Conservation (phyloP, 2,888 invertebrate species). For the Calephelis perditalis region DNA sequence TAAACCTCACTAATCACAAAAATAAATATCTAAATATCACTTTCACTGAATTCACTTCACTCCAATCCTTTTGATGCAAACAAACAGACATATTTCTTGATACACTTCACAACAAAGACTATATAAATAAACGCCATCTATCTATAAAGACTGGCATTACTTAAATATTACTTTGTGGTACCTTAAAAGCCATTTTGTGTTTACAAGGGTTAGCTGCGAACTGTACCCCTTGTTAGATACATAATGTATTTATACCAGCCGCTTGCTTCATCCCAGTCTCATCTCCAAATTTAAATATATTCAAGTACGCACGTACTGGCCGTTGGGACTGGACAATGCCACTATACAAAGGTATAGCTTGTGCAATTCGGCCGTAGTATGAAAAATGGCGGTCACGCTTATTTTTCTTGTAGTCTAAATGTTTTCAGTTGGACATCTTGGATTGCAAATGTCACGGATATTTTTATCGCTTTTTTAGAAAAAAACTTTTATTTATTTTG, state of each 20-base stretch:
- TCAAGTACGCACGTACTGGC: constrained; percentile 75
- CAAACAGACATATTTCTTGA: not conserved
- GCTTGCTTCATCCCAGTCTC: constrained; percentile 72
- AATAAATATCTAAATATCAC: constrained; percentile 21
- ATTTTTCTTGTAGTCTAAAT: constrained; percentile 47
- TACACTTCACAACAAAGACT: constrained; percentile 39
- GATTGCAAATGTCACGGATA: constrained; percentile 5
- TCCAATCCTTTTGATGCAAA: too few species aligned
- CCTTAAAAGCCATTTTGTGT: constrained; percentile 72
- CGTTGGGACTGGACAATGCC: constrained; percentile 70
- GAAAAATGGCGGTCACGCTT: constrained; percentile 60
- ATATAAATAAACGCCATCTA: constrained; percentile 13
- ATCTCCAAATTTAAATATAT: constrained; percentile 78
- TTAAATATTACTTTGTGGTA: constrained; percentile 34
- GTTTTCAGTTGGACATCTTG: constrained; percentile 40
- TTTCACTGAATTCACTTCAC: constrained; percentile 37
- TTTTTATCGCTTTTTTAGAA: not conserved
- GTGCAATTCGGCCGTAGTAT: constrained; percentile 59
- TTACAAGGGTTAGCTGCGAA: constrained; percentile 60
- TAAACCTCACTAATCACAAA: too few species aligned
- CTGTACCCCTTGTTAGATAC: constrained; percentile 58
- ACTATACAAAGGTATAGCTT: constrained; percentile 66
- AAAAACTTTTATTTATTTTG: constrained; percentile 16
- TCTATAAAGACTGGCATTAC: constrained; percentile 26
- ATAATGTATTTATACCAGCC: constrained; percentile 64